phyloP scores from a whole-genome alignment of 2,888 invertebrate species.

The Clistopyga incitator region DNA sequence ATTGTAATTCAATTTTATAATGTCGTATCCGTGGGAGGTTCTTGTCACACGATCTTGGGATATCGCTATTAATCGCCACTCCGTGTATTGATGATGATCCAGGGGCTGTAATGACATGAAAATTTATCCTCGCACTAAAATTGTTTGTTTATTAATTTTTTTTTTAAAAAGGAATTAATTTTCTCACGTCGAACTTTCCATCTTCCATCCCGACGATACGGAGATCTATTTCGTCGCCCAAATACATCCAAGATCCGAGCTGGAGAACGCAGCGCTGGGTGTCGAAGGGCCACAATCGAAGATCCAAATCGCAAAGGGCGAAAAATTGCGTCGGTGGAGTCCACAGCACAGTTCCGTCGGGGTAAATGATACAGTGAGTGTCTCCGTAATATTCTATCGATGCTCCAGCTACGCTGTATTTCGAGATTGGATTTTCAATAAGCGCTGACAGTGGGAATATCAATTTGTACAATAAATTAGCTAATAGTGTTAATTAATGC shows the following conservation, averaged over 20 bases:
- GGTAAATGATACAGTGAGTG: slow-evolving; percentile 85
- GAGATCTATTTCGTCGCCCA: slow-evolving; percentile 87
- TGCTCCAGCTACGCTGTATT: slow-evolving; percentile 86
- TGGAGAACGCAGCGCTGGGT: slow-evolving; percentile 88
- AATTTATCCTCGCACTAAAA: background rate
- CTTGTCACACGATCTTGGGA: slow-evolving; percentile 23
- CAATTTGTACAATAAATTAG: no score
- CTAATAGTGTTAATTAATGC: no score
- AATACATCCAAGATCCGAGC: slow-evolving; percentile 91
- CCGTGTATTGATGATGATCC: slow-evolving; percentile 41
- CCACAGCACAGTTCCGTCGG: slow-evolving; percentile 87
- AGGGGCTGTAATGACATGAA: slow-evolving; percentile 8
- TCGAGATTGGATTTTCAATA: slow-evolving; percentile 38
- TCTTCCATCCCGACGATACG: slow-evolving; percentile 71
- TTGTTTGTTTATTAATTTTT: no score
- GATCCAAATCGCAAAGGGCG: slow-evolving; percentile 88
- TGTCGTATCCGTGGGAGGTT: slow-evolving; percentile 79
- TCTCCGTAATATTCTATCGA: slow-evolving; percentile 87
- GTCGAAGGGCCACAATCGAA: slow-evolving; percentile 91
- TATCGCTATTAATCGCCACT: slow-evolving; percentile 49
- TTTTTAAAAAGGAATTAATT: background rate
- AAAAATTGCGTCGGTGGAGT: slow-evolving; percentile 89
- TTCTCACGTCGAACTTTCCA: slow-evolving; percentile 28
- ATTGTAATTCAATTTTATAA: slow-evolving; percentile 85
- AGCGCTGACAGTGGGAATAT: background rate